phyloP scores from a whole-genome alignment of 2,888 invertebrate genomes.

The Campoplex nolae region DNA sequence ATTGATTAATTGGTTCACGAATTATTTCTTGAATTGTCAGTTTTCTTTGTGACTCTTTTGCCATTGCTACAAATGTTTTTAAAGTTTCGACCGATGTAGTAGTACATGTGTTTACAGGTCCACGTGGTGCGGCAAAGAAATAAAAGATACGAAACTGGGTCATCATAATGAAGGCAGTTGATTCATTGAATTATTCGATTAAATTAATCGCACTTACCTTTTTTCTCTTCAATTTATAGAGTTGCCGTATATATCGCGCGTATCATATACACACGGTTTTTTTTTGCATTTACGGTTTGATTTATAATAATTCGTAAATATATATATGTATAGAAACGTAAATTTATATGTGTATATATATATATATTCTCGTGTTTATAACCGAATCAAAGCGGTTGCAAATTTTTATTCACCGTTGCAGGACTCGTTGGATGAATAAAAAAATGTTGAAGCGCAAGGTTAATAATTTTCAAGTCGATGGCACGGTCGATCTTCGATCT shows the following conservation, averaged over 20 bases:
- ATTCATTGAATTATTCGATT: background rate
- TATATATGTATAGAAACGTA: conserved; percentile 10
- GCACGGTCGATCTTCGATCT: conserved; percentile 55
- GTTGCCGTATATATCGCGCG: background rate
- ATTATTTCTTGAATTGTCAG: background rate
- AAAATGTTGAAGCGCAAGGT: background rate
- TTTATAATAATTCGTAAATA: background rate
- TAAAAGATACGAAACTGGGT: conserved; percentile 1
- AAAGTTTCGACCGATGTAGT: background rate
- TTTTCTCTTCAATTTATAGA: background rate
- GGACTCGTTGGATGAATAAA: background rate
- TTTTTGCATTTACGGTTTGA: background rate
- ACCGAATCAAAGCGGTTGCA: conserved; percentile 6
- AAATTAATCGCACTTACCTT: conserved; percentile 11
- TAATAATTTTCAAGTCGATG: conserved; percentile 24
- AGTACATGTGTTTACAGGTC: background rate
- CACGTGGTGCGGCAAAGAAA: background rate
- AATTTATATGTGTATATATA: background rate
- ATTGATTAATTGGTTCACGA: background rate
- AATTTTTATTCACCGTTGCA: conserved; percentile 34
- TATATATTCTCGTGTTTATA: background rate
- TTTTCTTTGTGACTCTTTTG: background rate
- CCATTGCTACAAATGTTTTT: background rate
- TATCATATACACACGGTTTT: background rate
- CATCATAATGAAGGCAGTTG: background rate